These are phyloP conservation scores for Scylla paramamosain DNA, from an alignment of 1,140 invertebrate species.

Conservation along the genomic window DNA sequence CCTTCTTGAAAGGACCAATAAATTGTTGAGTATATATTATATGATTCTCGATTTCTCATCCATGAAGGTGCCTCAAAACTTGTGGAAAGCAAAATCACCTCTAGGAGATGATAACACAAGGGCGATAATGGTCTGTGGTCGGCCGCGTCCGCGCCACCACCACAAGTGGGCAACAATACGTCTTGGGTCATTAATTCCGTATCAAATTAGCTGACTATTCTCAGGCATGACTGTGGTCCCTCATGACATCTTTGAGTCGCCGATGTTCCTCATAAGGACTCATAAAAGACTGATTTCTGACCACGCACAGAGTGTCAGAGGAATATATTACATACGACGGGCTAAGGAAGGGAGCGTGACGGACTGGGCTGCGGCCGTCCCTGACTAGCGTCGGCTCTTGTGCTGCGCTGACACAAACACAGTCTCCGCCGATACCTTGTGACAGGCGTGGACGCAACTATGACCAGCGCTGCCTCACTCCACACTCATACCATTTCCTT, in stretches of 20 bases:
- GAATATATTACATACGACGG: neutral
- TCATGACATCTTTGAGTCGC: conserved; percentile 40
- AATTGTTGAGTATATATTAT: conserved; percentile 52
- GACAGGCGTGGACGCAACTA: conserved; percentile 23
- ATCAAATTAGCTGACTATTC: conserved; percentile 71
- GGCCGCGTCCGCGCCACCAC: neutral
- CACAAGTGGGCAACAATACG: conserved; percentile 68
- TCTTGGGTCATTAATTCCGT: conserved; percentile 70
- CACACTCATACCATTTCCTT: conserved; percentile 29
- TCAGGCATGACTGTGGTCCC: conserved; percentile 56
- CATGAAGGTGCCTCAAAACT: neutral
- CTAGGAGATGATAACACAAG: neutral
- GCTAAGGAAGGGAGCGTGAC: neutral
- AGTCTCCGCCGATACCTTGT: conserved; percentile 31
- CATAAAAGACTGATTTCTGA: neutral
- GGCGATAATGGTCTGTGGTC: neutral
- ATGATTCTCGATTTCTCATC: conserved; percentile 51
- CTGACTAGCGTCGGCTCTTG: neutral
- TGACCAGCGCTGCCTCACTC: neutral
- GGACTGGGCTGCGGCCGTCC: neutral
- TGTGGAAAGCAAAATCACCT: neutral
- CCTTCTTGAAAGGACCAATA: conserved; percentile 9
- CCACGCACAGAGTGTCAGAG: neutral
- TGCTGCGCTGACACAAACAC: neutral
- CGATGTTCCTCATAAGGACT: conserved; percentile 41